Conservation (phyloP, 2,113 vertebrate species). For the Zosterops hypoxanthus region DNA sequence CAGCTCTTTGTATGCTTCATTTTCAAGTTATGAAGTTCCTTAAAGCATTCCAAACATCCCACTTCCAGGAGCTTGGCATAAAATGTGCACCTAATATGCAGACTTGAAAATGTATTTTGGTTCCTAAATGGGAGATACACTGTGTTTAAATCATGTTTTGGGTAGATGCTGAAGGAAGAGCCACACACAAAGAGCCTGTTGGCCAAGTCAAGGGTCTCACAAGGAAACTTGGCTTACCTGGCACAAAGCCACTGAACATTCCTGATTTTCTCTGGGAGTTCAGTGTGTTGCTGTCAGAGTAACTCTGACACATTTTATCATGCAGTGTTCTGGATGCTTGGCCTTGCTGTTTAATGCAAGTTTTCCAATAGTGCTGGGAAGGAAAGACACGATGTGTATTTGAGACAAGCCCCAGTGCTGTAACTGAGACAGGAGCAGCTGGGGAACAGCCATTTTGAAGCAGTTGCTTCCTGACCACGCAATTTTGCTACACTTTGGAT, state of each 20-base stretch:
- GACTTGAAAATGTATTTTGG: background rate
- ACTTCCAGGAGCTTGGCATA: background rate
- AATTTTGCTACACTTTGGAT: background rate
- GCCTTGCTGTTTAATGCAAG: background rate
- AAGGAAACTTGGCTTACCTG: background rate
- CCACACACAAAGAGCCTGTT: background rate
- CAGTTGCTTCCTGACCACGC: background rate
- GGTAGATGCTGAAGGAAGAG: background rate
- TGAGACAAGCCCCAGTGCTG: background rate
- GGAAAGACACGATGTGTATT: rapidly evolving
- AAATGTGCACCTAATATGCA: background rate
- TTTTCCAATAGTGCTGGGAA: background rate
- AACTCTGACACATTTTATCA: background rate
- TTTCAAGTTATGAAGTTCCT: background rate
- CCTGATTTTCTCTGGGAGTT: background rate
- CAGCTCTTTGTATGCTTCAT: background rate
- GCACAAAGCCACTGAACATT: background rate
- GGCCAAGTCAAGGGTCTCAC: background rate
- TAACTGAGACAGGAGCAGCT: background rate
- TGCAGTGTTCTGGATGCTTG: background rate
- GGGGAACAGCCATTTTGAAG: background rate
- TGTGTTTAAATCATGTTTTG: background rate
- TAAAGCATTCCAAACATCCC: background rate
- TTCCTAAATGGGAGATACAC: background rate
- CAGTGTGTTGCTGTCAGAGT: background rate